Conservation (phyloP, 2,113 vertebrate genomes). For the Danionella cerebrum region DNA sequence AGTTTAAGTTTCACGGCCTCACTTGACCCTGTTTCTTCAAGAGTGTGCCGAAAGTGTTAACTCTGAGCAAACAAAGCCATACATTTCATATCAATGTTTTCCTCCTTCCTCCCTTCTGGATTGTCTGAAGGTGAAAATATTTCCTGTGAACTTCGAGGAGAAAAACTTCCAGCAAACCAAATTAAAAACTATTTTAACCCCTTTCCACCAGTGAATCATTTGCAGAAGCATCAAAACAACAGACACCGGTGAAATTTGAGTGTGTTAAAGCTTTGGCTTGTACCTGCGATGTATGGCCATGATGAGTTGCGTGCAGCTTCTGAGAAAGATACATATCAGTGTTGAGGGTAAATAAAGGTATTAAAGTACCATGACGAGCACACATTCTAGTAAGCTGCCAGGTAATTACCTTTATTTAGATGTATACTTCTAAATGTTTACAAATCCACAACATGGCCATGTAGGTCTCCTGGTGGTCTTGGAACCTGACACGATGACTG, state of each 20-base stretch:
- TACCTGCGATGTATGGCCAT: too few species aligned
- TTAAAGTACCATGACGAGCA: neutral
- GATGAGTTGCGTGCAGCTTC: slow-evolving; percentile 61
- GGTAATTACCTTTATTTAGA: too few species aligned
- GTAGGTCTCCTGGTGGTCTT: too few species aligned
- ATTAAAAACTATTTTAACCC: too few species aligned
- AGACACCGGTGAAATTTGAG: too few species aligned
- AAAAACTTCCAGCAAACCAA: neutral
- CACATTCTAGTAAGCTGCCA: too few species aligned
- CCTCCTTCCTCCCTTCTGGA: neutral
- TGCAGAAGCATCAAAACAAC: too few species aligned
- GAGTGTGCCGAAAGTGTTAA: neutral
- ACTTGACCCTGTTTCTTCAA: slow-evolving; percentile 27
- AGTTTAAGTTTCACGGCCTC: slow-evolving; percentile 16
- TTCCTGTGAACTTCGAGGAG: neutral
- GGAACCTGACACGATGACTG: too few species aligned
- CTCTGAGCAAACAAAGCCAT: neutral
- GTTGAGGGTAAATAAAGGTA: slow-evolving; percentile 33
- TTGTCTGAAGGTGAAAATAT: neutral
- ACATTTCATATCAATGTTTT: neutral
- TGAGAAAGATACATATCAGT: slow-evolving; percentile 59
- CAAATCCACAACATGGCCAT: too few species aligned
- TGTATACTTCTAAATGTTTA: too few species aligned
- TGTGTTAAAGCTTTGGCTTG: too few species aligned
- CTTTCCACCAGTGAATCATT: neutral